Base-by-base conservation (phyloP, 2,888 invertebrate genomes). In the Sarcophaga carnaria region DNA sequence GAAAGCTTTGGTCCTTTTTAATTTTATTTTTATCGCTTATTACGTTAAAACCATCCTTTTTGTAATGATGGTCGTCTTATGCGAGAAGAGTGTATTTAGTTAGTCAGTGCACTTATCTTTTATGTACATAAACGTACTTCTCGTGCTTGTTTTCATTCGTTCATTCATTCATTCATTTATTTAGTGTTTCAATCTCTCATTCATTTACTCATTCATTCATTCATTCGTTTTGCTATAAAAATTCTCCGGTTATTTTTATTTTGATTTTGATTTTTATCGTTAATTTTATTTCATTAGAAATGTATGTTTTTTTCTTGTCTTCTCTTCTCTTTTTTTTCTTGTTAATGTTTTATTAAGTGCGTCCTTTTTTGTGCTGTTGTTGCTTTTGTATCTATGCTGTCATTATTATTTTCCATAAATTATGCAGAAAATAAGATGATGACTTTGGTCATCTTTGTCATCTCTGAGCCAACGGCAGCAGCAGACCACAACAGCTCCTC, bases 91-190 rank as follows among this genome's bases (percentile, higher is more conserved):
- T 83, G 71, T 81, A 81, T 87, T 82, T 87, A 84, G 79, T 84
- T 84, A 81, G 87, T 80, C 76, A 76, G 84, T 14, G 54, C 82
- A 81, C 87, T 87, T 82, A 87, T 87, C 84, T 87, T 82, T 87
- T 82, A 76, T 79, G 81, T 82, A 37, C 37, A 37, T 37, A 87
- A 87, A 84, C 81, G 87, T 84, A 79, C 81, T 84, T 84, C 8
- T 37, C 76, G 84, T 87, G 69, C 80, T n/a, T 66, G 54, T 67
- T 77, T 54, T 64, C 64, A 76, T 76, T 60, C 59, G 67, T 74
- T 83, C 78, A 76, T 75, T 67, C 83, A 76, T 75, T 67, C 83
- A 74, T 60, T 76, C 37, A 71, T 82, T 79, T 82, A 14, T 54
- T 14, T 54, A 54, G 54, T 54, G 54, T 54, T 54, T 54, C 17